Evolutionary conservation across 2,797 vertebrate genomes (phyloP).

Genomic region (Dicrostonyx torquatus): DNA sequence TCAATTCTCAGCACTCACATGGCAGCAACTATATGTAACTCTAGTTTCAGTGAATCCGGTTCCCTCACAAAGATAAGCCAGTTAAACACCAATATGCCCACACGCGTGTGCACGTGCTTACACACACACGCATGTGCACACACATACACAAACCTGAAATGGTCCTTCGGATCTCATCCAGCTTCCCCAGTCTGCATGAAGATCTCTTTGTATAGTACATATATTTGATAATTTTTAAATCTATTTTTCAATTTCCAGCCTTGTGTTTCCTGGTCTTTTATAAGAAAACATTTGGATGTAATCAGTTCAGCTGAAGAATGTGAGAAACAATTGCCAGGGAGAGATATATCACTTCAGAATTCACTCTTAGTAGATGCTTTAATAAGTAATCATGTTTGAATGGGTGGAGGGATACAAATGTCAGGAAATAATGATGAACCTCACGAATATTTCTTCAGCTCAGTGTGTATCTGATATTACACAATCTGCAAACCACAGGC

Average conservation of each 20-base stretch:
- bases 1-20: neutral
- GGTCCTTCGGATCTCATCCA: neutral
- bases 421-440: slow-evolving; percentile 42
- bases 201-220: neutral
- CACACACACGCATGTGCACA: neutral
- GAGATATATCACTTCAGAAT: slow-evolving; percentile 33
- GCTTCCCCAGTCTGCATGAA: neutral
- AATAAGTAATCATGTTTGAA: slow-evolving; percentile 33
- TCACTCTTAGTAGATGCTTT: neutral
- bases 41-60: neutral
- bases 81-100: neutral
- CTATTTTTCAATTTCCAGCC: slow-evolving; percentile 57
- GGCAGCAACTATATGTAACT: neutral
- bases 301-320: slow-evolving; percentile 13
- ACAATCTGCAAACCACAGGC: neutral
- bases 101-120: fast-evolving
- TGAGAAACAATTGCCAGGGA: slow-evolving; percentile 1
- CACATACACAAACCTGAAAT: neutral
- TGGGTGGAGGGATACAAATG: neutral
- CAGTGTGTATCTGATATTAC: neutral
- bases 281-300: slow-evolving; percentile 47
- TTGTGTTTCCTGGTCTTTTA: slow-evolving; percentile 27
- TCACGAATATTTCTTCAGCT: slow-evolving; percentile 52
- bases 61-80: neutral
- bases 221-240: slow-evolving; percentile 1